Percentiles rank a stretch among this genome's conserved stretches.
Conservation (phyloP, 2,888 invertebrate species). For the Tolmerus cingulatus region DNA sequence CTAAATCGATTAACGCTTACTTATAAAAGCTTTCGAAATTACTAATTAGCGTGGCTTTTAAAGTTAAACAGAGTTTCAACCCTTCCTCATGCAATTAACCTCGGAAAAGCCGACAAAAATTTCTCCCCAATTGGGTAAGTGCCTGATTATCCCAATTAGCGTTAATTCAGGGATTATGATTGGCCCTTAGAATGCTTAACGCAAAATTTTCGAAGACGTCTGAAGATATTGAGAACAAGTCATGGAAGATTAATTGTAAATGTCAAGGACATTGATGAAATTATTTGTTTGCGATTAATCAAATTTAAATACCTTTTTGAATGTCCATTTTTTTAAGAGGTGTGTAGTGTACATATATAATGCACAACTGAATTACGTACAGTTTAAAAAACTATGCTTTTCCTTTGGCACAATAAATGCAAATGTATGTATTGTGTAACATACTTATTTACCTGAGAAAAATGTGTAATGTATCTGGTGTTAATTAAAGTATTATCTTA, state of each 20-base stretch:
- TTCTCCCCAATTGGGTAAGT: background rate
- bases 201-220: background rate
- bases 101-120: background rate
- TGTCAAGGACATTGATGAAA: background rate
- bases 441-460: no score
- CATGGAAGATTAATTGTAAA: background rate
- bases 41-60: constrained; percentile 31
- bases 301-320: background rate
- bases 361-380: background rate
- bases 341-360: background rate
- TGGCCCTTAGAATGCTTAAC: background rate
- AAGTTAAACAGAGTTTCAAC: constrained; percentile 21
- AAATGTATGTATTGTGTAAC: no score
- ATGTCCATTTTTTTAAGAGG: background rate
- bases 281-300: background rate
- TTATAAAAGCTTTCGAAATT: constrained; percentile 25
- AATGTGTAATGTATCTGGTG: no score
- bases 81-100: constrained; percentile 11
- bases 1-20: constrained; percentile 32
- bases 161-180: background rate
- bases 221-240: background rate
- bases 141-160: constrained; percentile 13
- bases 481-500: no score
- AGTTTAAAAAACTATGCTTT: background rate
- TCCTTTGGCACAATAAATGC: background rate